A percentile compares a stretch with the other conserved stretches of the same genome.
phyloP scores from a whole-genome alignment of 2,797 vertebrate genomes.

The Scyliorhinus canicula region DNA sequence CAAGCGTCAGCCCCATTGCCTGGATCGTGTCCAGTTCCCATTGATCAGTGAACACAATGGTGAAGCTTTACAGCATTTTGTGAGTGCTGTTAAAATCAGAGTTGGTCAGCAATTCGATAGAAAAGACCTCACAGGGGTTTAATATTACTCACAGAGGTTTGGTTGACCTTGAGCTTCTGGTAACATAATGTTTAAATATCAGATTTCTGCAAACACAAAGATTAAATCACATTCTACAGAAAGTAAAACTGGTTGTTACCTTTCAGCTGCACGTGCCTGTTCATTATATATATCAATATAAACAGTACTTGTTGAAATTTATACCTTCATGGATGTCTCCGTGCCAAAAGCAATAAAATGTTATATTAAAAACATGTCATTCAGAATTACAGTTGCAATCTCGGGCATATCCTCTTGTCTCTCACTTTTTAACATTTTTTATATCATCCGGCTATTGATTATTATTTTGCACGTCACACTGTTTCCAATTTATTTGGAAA shows the following conservation, averaged over 20 bases:
- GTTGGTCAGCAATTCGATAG: conserved; percentile 39
- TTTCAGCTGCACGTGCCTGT: not conserved
- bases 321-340: not conserved
- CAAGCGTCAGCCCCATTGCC: not conserved
- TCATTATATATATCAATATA: not conserved
- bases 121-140: conserved; percentile 31
- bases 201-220: not conserved
- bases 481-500: not conserved
- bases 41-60: not conserved
- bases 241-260: not conserved
- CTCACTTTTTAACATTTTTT: not conserved
- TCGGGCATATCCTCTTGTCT: not conserved
- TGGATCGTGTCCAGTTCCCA: conserved; percentile 16
- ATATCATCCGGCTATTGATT: not conserved
- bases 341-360: not conserved
- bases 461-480: not conserved
- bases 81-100: conserved; percentile 28
- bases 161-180: not conserved
- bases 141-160: conserved; percentile 8
- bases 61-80: conserved; percentile 31
- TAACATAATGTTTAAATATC: conserved; percentile 25
- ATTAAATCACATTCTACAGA: conserved; percentile 22
- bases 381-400: not conserved
- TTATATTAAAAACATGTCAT: not conserved
- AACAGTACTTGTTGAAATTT: not conserved